These are phyloP conservation scores for Oncopodura yosiiana DNA, from an alignment of 1,140 invertebrate genomes.

Conservation along the genomic window DNA sequence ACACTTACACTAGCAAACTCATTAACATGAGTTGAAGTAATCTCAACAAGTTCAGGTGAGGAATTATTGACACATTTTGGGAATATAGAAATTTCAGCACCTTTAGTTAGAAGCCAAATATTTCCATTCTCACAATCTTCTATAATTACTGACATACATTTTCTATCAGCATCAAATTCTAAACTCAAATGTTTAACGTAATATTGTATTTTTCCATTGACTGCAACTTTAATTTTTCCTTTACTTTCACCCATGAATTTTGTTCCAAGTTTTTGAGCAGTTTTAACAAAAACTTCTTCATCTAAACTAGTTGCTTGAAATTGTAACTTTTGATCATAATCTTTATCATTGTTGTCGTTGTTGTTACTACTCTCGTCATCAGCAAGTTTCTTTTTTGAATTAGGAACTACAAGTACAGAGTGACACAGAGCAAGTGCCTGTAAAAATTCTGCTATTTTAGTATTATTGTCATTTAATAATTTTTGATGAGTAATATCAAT, in stretches of 20 bases:
- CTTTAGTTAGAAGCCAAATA: conserved; percentile 66
- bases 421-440: conserved; percentile 66
- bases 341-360: conserved; percentile 15
- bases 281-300: no score
- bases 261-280: conserved; percentile 54
- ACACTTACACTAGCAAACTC: no score
- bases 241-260: conserved; percentile 55
- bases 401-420: conserved; percentile 43
- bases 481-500: no score
- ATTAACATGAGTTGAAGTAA: no score
- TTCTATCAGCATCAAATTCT: conserved; percentile 56
- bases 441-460: conserved; percentile 49
- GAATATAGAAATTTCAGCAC: conserved; percentile 65
- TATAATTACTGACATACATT: conserved; percentile 58
- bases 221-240: conserved; percentile 43
- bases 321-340: conserved; percentile 34
- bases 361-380: not conserved
- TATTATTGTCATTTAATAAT: not conserved
- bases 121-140: conserved; percentile 42
- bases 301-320: conserved; percentile 68
- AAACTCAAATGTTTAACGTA: conserved; percentile 44
- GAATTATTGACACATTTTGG: conserved; percentile 50
- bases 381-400: not conserved
- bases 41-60: no score
- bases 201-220: conserved; percentile 38